A percentile compares a stretch with the other conserved stretches of the same genome.
Evolutionary conservation across 2,888 invertebrate genomes (phyloP).

Genomic region (Malthinus flaveolus): DNA sequence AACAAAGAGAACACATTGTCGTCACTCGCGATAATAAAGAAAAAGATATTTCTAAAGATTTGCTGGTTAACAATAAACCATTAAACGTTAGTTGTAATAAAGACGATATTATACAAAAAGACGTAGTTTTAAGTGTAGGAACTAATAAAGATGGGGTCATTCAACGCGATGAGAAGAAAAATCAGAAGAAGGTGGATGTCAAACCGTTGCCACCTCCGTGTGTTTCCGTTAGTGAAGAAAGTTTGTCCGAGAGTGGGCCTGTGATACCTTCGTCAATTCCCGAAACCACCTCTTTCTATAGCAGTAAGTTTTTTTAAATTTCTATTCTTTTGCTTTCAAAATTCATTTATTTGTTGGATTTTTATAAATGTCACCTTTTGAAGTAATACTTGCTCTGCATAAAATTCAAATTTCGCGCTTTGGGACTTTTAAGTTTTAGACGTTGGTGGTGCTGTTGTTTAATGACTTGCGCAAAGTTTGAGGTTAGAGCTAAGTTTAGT

Average conservation of each 20-base stretch:
- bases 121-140: constrained; percentile 12
- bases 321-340: too few relatives aligned
- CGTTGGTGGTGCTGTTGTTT: too few relatives aligned
- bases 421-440: too few relatives aligned
- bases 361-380: too few relatives aligned
- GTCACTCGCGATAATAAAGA: constrained; percentile 34
- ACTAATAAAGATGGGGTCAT: constrained; percentile 13
- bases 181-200: constrained; percentile 15
- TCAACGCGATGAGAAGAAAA: constrained; percentile 22
- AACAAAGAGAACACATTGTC: constrained; percentile 37
- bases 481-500: too few relatives aligned
- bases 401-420: too few relatives aligned
- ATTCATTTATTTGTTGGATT: too few relatives aligned
- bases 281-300: constrained; percentile 7
- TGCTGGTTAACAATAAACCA: constrained; percentile 17
- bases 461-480: too few relatives aligned
- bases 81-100: constrained; percentile 12
- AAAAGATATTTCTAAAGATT: constrained; percentile 22
- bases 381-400: too few relatives aligned
- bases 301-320: constrained; percentile 16
- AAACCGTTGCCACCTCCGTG: constrained; percentile 5
- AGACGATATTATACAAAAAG: constrained; percentile 24
- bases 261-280: constrained; percentile 14
- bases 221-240: constrained; percentile 8
- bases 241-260: constrained; percentile 1